phyloP scores from a whole-genome alignment of 2,888 invertebrate species.

The Quadriops clusia region DNA sequence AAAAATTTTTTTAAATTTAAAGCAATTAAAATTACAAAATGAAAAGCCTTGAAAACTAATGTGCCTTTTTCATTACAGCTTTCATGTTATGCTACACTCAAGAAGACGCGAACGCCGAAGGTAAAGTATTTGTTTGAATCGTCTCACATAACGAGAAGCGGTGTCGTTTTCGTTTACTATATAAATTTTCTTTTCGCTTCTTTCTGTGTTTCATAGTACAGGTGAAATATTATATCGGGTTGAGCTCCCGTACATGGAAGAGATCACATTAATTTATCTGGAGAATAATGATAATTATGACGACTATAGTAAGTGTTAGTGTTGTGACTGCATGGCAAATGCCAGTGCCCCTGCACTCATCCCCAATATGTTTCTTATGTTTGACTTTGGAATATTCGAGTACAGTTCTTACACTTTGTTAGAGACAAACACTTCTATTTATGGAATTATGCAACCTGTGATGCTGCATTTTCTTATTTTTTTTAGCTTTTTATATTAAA shows the following conservation, averaged over 20 bases:
- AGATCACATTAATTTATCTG: conserved; percentile 88
- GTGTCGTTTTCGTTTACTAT: conserved; percentile 32
- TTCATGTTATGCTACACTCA: conserved; percentile 92
- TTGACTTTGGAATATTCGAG: too few relatives aligned
- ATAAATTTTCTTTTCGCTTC: conserved; percentile 38
- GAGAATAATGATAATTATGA: conserved; percentile 61
- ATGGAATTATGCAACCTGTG: too few relatives aligned
- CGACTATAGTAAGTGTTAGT: conserved; percentile 53
- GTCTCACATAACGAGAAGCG: conserved; percentile 16
- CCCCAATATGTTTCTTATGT: too few relatives aligned
- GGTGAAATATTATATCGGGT: conserved; percentile 88
- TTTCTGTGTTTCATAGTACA: conserved; percentile 45
- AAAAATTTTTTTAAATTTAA: too few relatives aligned
- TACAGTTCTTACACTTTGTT: too few relatives aligned
- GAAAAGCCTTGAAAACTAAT: too few relatives aligned
- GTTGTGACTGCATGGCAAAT: conserved; percentile 48
- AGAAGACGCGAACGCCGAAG: conserved; percentile 83
- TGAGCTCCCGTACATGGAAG: conserved; percentile 88
- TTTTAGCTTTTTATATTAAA: conserved; percentile 6
- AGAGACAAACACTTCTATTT: too few relatives aligned
- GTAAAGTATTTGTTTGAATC: conserved; percentile 43
- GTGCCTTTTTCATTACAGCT: conserved; percentile 67
- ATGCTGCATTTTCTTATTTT: conserved; percentile 1
- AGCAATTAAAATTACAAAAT: too few relatives aligned
- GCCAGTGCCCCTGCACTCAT: conserved; percentile 8